phyloP scores from a whole-genome alignment of 1,140 invertebrate genomes.

The Cylas formicarius region DNA sequence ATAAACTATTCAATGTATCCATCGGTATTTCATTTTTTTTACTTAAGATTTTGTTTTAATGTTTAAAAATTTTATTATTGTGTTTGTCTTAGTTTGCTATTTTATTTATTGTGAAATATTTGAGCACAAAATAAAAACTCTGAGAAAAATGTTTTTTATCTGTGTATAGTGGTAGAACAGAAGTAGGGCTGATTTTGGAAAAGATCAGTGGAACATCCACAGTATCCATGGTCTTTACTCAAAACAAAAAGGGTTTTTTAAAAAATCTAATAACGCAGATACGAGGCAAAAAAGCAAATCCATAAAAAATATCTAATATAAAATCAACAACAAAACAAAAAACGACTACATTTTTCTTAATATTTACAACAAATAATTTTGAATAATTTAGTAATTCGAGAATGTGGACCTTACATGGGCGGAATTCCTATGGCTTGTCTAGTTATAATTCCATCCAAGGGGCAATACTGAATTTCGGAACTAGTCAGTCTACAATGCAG shows the following conservation, averaged over 20 bases:
- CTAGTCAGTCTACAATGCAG: background rate
- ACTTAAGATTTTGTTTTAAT: slow-evolving; percentile 32
- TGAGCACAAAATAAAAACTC: slow-evolving; percentile 34
- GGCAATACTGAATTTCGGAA: slow-evolving; percentile 3
- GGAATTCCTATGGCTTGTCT: background rate
- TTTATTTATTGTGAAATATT: slow-evolving; percentile 38
- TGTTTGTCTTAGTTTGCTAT: slow-evolving; percentile 34
- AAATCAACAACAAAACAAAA: too few species aligned
- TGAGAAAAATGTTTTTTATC: slow-evolving; percentile 2
- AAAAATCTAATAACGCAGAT: too few species aligned
- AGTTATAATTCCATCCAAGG: slow-evolving; percentile 1
- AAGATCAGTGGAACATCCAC: too few species aligned
- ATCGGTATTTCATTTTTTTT: slow-evolving; percentile 29
- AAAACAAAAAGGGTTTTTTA: too few species aligned
- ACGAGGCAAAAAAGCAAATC: too few species aligned
- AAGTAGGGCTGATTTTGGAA: too few species aligned
- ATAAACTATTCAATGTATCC: slow-evolving; percentile 13
- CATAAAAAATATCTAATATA: too few species aligned
- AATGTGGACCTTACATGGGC: slow-evolving; percentile 3
- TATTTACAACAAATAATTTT: too few species aligned
- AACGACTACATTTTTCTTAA: too few species aligned
- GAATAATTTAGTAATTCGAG: too few species aligned
- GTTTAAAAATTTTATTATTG: slow-evolving; percentile 34
- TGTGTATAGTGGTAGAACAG: too few species aligned
- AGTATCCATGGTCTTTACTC: too few species aligned